Evolutionary conservation across 2,113 vertebrate species (phyloP).

Genomic region (Cyphomyrus plagiostoma): DNA sequence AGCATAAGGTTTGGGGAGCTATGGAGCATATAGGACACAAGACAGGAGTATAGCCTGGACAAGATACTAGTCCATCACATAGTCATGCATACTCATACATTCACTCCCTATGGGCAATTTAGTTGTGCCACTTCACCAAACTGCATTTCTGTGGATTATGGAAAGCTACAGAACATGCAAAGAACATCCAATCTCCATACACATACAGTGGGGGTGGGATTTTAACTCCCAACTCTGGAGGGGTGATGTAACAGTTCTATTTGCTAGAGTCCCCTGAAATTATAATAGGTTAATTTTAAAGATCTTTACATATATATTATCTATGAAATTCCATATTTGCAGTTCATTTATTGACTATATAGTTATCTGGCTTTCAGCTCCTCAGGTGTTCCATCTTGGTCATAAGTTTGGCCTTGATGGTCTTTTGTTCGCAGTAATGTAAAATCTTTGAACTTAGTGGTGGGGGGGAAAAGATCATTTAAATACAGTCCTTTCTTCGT

Average conservation of each 20-base stretch:
- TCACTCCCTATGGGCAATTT: neutral
- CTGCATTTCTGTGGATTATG: neutral
- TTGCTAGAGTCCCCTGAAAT: neutral
- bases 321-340: neutral
- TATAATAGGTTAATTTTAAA: neutral
- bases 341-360: neutral
- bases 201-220: neutral
- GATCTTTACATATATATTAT: neutral
- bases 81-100: neutral
- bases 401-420: neutral
- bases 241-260: neutral
- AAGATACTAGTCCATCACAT: neutral
- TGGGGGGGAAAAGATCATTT: neutral
- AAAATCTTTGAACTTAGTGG: neutral
- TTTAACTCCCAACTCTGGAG: neutral
- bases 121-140: neutral
- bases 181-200: neutral
- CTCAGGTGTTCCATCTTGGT: neutral
- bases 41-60: neutral
- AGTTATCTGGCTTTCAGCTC: neutral
- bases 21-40: neutral
- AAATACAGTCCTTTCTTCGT: neutral
- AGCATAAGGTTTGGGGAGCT: neutral
- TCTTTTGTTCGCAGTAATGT: neutral
- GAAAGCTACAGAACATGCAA: neutral